Conservation (phyloP, 1,140 invertebrate species). For the Anadara kagoshimensis region DNA sequence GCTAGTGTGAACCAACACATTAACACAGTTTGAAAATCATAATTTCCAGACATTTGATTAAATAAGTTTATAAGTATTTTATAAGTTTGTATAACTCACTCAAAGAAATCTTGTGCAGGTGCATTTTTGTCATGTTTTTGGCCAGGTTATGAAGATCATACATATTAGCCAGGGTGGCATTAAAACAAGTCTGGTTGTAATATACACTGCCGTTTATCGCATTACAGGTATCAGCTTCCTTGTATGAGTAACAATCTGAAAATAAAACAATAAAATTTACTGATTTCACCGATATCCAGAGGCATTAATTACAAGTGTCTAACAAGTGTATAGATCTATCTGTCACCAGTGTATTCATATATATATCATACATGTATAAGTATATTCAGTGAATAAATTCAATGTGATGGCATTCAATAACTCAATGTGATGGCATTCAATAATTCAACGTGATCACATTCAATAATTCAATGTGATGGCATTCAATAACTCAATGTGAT, state of each 20-base stretch:
- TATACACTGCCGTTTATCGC: slow-evolving; percentile 79
- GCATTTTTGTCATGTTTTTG: slow-evolving; percentile 76
- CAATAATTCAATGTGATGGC: too few relatives aligned
- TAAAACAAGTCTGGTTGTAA: slow-evolving; percentile 79
- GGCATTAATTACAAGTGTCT: too few relatives aligned
- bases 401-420: too few relatives aligned
- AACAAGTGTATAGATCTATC: too few relatives aligned
- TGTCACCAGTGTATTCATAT: background rate
- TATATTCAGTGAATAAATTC: background rate
- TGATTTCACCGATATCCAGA: too few relatives aligned
- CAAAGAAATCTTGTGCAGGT: slow-evolving; percentile 90
- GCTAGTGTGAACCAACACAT: too few relatives aligned
- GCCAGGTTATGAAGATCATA: slow-evolving; percentile 70
- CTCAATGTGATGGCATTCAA: too few relatives aligned
- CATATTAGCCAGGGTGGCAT: slow-evolving; percentile 75
- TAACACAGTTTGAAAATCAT: too few relatives aligned
- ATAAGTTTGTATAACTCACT: slow-evolving; percentile 77
- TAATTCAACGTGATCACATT: too few relatives aligned
- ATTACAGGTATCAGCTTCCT: slow-evolving; percentile 67
- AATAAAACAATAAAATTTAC: slow-evolving; percentile 1
- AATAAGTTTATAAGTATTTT: too few relatives aligned
- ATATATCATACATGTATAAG: background rate
- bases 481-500: too few relatives aligned
- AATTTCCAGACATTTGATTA: too few relatives aligned
- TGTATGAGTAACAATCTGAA: slow-evolving; percentile 72